Conservation (phyloP, 1,140 invertebrate genomes). For the Tetragnatha versicolor region DNA sequence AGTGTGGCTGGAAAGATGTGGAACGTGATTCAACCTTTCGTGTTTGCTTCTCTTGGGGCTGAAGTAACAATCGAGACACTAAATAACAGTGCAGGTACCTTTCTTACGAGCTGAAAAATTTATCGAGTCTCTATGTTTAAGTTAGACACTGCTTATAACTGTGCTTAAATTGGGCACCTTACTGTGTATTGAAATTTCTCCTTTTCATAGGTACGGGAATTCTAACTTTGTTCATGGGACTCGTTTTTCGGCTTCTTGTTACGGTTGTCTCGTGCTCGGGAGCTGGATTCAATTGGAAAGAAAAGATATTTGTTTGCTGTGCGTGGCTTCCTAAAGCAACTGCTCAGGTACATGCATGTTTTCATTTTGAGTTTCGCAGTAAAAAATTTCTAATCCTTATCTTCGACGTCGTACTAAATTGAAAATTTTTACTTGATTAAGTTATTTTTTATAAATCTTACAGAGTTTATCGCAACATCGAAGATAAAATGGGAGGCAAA, state of each 20-base stretch:
- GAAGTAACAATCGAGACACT: conserved; percentile 5
- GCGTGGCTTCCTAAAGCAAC: conserved; percentile 1
- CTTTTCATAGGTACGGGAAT: background rate
- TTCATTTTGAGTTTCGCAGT: no score
- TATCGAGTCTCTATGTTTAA: no score
- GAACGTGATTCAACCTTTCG: conserved; percentile 1
- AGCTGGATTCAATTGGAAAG: background rate
- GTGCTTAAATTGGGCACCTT: no score
- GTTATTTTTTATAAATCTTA: no score
- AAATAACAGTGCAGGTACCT: conserved; percentile 1
- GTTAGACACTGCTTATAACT: no score
- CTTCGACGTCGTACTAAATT: no score
- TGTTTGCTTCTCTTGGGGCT: conserved; percentile 14
- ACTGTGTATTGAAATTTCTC: background rate
- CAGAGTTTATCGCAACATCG: no score
- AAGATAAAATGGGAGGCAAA: no score
- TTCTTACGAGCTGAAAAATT: no score
- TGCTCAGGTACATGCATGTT: background rate
- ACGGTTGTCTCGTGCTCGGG: background rate
- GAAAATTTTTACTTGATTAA: no score
- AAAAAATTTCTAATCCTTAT: no score
- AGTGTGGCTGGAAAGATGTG: background rate
- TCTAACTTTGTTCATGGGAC: background rate
- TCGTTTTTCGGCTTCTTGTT: background rate
- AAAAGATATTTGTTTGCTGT: background rate